phyloP scores from a whole-genome alignment of 2,888 invertebrate species.

The Mylabris sibirica region DNA sequence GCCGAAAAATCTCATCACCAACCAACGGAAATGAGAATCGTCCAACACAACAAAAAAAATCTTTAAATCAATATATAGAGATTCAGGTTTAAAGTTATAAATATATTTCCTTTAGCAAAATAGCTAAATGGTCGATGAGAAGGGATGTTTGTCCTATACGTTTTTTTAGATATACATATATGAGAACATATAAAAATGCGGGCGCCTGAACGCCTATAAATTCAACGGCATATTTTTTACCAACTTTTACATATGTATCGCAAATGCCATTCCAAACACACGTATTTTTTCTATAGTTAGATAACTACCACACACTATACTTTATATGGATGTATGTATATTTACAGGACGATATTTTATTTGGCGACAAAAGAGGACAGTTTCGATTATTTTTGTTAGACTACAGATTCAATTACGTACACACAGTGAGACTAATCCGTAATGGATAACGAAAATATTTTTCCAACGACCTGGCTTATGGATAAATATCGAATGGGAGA shows the following conservation, averaged over 20 bases:
- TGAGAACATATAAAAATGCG: constrained; percentile 54
- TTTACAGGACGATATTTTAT: not conserved
- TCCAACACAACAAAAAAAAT: constrained; percentile 35
- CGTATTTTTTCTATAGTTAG: constrained; percentile 17
- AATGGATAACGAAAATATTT: constrained; percentile 9
- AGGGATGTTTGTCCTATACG: constrained; percentile 35
- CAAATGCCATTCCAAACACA: constrained; percentile 37
- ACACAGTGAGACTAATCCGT: not conserved
- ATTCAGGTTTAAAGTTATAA: constrained; percentile 45
- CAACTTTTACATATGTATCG: constrained; percentile 49
- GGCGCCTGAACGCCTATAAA: constrained; percentile 50
- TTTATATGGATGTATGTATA: not conserved
- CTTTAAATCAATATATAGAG: constrained; percentile 39
- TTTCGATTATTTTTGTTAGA: not conserved
- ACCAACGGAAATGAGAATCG: constrained; percentile 24
- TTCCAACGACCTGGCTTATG: not conserved
- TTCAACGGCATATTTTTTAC: constrained; percentile 51
- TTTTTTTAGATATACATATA: constrained; percentile 52
- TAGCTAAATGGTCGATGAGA: constrained; percentile 37
- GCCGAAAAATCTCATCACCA: no score
- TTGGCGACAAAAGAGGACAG: not conserved
- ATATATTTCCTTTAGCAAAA: constrained; percentile 38
- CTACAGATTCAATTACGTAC: not conserved
- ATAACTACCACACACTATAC: not conserved
- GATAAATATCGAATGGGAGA: not conserved